Evolutionary conservation across 1,140 invertebrate genomes (phyloP).

Genomic region (Saccostrea glomerata): DNA sequence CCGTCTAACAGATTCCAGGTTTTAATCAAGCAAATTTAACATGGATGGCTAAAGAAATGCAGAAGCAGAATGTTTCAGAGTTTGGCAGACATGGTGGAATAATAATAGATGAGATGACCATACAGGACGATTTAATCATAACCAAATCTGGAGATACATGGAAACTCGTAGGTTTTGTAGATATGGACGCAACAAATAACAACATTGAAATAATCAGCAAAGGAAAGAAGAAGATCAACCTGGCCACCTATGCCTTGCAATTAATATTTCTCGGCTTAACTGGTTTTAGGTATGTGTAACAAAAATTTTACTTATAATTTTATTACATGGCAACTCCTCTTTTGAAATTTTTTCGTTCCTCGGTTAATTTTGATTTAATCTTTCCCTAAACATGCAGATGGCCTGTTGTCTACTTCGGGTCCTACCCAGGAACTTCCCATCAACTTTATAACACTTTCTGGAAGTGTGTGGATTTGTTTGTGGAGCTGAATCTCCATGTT

Average conservation of each 20-base stretch:
- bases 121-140: slow-evolving; percentile 48
- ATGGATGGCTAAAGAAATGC: slow-evolving; percentile 36
- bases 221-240: too few species aligned
- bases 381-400: slow-evolving; percentile 45
- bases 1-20: slow-evolving; percentile 39
- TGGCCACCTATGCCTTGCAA: too few species aligned
- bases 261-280: neutral
- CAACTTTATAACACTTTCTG: slow-evolving; percentile 58
- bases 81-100: slow-evolving; percentile 46
- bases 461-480: slow-evolving; percentile 56
- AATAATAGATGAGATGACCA: slow-evolving; percentile 47
- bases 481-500: slow-evolving; percentile 50
- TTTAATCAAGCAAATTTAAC: slow-evolving; percentile 18
- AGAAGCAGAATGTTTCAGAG: slow-evolving; percentile 39
- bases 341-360: neutral
- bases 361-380: neutral
- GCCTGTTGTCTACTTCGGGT: slow-evolving; percentile 58
- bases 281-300: slow-evolving; percentile 43
- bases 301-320: neutral
- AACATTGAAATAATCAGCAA: slow-evolving; percentile 37
- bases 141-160: slow-evolving; percentile 19
- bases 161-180: slow-evolving; percentile 44
- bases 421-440: slow-evolving; percentile 51
- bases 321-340: neutral
- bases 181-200: slow-evolving; percentile 53